Percentiles rank a stretch among this genome's conserved stretches.
phyloP scores from a whole-genome alignment of 1,140 invertebrate genomes.

The Pogonomyrmex barbatus region DNA sequence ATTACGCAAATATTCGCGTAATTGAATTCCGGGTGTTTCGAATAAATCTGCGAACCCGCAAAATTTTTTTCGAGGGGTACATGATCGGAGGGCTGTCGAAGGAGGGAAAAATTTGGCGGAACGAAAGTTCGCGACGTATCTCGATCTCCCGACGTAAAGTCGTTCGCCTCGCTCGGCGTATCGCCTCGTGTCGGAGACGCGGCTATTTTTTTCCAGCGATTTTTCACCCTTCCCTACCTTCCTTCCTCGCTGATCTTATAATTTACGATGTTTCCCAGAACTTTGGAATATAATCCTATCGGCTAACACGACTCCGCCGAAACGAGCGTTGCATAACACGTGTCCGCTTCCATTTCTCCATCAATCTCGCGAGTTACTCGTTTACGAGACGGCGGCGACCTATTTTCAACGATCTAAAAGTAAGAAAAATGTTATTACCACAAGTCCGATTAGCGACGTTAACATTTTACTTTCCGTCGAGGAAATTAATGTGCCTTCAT shows the following conservation, averaged over 20 bases:
- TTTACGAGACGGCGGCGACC: not conserved
- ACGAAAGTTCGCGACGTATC: not conserved
- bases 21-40: not conserved
- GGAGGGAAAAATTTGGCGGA: too few relatives aligned
- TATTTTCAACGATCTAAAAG: constrained; percentile 37
- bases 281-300: constrained; percentile 48
- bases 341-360: constrained; percentile 24
- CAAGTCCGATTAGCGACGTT: constrained; percentile 3
- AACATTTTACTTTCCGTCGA: not conserved
- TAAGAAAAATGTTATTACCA: not conserved
- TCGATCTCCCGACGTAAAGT: not conserved
- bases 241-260: constrained; percentile 22
- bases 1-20: constrained; percentile 7
- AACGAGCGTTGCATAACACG: constrained; percentile 17
- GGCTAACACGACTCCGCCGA: not conserved
- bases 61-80: too few relatives aligned
- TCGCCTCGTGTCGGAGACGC: not conserved
- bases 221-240: not conserved
- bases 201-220: not conserved
- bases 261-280: constrained; percentile 42
- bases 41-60: not conserved
- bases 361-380: constrained; percentile 34
- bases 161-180: not conserved
- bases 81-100: too few relatives aligned
- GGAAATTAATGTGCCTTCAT: not conserved